phyloP scores from a whole-genome alignment of 35 echinoderm and acorn worm species.

The Lytechinus pictus region DNA sequence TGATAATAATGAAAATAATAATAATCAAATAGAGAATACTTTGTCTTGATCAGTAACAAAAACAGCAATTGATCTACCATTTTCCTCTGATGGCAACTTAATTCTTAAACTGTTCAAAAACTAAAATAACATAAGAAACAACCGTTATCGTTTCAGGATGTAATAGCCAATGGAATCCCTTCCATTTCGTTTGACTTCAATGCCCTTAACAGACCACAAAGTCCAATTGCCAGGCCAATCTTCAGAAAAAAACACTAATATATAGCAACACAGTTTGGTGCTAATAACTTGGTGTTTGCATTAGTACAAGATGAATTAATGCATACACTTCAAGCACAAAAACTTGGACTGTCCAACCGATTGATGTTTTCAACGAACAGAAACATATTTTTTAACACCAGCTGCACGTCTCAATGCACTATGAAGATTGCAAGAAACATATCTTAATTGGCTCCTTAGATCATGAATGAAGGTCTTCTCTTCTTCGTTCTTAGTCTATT shows the following conservation, averaged over 20 bases:
- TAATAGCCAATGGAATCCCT: background rate
- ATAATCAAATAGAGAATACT: too few relatives aligned
- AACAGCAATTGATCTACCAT: background rate
- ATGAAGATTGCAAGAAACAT: background rate
- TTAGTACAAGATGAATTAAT: background rate
- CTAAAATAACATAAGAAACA: too few relatives aligned
- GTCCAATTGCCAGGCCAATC: background rate
- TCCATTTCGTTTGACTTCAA: background rate
- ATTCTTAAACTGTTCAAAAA: background rate
- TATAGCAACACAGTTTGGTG: background rate
- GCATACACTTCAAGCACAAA: background rate
- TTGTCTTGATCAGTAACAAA: too few relatives aligned
- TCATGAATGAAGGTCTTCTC: background rate
- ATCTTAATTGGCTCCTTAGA: background rate
- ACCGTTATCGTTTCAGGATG: background rate
- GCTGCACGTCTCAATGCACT: background rate
- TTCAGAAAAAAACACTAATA: background rate
- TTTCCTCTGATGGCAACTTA: background rate
- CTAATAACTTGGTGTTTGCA: background rate
- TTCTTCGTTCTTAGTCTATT: background rate
- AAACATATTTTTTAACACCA: background rate
- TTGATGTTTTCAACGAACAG: too few relatives aligned
- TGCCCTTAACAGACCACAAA: background rate
- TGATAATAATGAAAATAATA: too few relatives aligned
- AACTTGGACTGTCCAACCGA: background rate